A percentile compares a stretch with the other conserved stretches of the same genome.
Evolutionary conservation across 2,888 invertebrate genomes (phyloP).

Genomic region (Dinocampus coccinellae): DNA sequence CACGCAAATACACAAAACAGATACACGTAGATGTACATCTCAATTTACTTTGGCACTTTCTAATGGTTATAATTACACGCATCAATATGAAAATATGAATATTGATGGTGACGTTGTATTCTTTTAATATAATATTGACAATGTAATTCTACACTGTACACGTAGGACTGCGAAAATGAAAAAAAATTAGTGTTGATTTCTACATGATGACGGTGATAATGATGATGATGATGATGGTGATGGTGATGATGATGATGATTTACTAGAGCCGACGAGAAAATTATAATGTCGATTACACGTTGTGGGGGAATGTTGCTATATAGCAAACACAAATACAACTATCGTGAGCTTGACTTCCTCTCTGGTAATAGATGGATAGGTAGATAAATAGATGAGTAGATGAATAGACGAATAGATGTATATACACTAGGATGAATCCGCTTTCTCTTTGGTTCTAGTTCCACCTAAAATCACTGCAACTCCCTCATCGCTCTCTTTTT

Average conservation of each 20-base stretch:
- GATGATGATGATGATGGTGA: neutral
- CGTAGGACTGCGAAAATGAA: neutral
- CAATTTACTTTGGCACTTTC: neutral
- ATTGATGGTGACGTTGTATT: too few relatives aligned
- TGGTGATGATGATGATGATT: neutral
- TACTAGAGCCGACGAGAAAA: conserved; percentile 11
- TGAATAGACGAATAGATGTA: conserved; percentile 17
- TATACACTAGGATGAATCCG: conserved; percentile 36
- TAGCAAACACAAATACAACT: neutral
- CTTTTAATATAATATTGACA: neutral
- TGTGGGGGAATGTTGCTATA: conserved; percentile 20
- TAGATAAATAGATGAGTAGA: neutral
- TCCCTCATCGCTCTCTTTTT: conserved; percentile 1
- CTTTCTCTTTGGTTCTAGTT: conserved; percentile 46
- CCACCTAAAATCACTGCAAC: conserved; percentile 15
- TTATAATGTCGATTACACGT: conserved; percentile 30
- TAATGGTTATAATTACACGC: neutral
- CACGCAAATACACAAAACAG: too few relatives aligned
- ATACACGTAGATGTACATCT: too few relatives aligned
- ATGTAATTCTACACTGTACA: neutral
- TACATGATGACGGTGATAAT: neutral
- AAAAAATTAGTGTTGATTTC: neutral
- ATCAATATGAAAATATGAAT: neutral
- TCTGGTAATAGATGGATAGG: conserved; percentile 22
- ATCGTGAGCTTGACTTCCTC: conserved; percentile 26